Base-by-base conservation (phyloP, 2,797 vertebrate genomes). In the Rousettus madagascariensis region DNA sequence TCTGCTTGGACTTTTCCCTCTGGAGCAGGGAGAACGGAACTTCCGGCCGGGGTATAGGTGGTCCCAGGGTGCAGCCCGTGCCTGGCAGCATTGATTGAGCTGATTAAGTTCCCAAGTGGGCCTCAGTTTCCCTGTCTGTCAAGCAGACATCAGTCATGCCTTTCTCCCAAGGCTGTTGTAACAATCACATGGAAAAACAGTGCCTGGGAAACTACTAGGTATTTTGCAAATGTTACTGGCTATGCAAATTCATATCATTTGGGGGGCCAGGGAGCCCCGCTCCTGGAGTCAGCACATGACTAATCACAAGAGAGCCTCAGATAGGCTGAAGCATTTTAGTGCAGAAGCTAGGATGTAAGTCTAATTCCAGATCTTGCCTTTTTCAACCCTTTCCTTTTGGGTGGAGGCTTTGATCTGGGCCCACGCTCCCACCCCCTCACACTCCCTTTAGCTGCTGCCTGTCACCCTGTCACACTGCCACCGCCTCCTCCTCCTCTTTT, bases 91-190 rank as follows among this genome's bases (percentile, higher is more conserved):
- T 75, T 74, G 33, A 15, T 9, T 8, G 6, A 46, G 12, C 79
- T 43, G 8, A 41, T 71, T 8, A 57, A 55, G 53, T 33, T 49
- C 36, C 84, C 30, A 63, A 13, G 77, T 72, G 33, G 46, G 30
- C 57, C 84, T 82, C 59, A 33, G 63, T 85, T 69, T 78, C 53
- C 79, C 86, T 28, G 2, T 88, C 38, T 69, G 33, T 93, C 38
- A 5, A 22, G 28, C 8, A 49, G 66, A 49, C 5, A n/a, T 36
- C 57, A 65, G 78, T 43, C 19, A 17, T 43, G 28, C n/a, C 55
- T 71, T 85, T 49, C 65, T 78, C 43, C 43, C 72, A 59, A 41
- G n/a, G 17, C 78, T 53, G 4, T 78, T 33, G 36, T 55, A 80
- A 77, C 24, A 33, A 22, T 85, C 83, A 13, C 30, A 36, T 10